phyloP scores from a whole-genome alignment of 2,113 vertebrate species.

The Eretmochelys imbricata region DNA sequence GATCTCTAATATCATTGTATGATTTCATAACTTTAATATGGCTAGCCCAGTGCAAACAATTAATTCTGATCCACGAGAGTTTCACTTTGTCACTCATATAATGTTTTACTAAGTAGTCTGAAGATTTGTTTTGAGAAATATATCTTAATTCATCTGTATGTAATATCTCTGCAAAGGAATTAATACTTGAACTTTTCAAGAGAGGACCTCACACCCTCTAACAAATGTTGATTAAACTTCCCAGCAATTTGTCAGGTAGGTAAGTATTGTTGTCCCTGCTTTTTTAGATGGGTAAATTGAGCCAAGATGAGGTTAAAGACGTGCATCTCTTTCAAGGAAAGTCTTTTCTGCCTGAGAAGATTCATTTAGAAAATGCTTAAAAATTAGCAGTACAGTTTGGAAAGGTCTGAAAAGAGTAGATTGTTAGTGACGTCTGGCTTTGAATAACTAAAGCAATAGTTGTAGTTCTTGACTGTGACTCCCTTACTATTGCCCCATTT shows the following conservation, averaged over 20 bases:
- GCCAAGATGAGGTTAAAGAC: neutral
- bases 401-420: neutral
- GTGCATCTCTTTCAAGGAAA: neutral
- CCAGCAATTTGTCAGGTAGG: neutral
- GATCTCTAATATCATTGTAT: neutral
- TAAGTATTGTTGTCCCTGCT: neutral
- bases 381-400: neutral
- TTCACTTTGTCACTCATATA: no score
- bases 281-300: neutral
- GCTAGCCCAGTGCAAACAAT: neutral
- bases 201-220: neutral
- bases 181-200: neutral
- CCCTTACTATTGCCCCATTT: neutral
- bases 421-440: neutral
- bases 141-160: neutral
- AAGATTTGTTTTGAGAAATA: neutral
- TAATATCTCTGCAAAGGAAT: neutral
- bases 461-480: neutral
- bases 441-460: fast-evolving
- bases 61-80: neutral
- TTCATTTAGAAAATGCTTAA: neutral
- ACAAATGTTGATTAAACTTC: neutral
- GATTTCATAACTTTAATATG: neutral
- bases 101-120: no score
- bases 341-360: neutral